Evolutionary conservation across 2,797 vertebrate species (phyloP), one percentile per base, ranked within the genome.

Genomic region (Euphonia xanthogaster): DNA sequence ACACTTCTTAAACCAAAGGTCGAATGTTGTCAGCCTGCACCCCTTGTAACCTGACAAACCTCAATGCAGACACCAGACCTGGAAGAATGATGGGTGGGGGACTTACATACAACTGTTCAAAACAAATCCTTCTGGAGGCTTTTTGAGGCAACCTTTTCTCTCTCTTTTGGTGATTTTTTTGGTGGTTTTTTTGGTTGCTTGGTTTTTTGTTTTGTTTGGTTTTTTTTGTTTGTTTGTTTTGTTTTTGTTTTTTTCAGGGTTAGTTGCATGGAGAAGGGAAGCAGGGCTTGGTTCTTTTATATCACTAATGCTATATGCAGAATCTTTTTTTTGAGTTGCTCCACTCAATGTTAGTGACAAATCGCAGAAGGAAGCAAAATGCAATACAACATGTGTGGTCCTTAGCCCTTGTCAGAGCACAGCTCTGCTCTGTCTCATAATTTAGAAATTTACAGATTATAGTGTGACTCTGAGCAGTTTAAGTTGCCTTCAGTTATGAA

Each of bases 51-150:
- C 48, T 71, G 40, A 39, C 11, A 44, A 80, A 63, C 20, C 7
- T 48, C 31, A 39, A 0, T 44, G 44, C 9, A 53, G 20, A 58
- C 15, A 37, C 16, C 27, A 61, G n/a, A n/a, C 22, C 20, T 82
- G 47, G 31, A 70, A 50, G 24, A 63, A 25, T 0, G 0, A 3
- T 3, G 5, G 7, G 12, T 27, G 18, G 4, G 12, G 27, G 2
- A 50, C 28, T 50, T 62, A 6, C 17, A 45, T 1, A 9, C 21
- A 55, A 4, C 8, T 63, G 13, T 47, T 67, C 1, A 25, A 83
- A 47, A 27, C 2, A 54, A 74, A 62, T 68, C 21, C 14, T n/a
- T 19, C 16, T 58, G 24, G 3, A 79, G 14, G 6, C 24, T 73
- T 75, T 68, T 40, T 65, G 20, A 57, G n/a, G 39, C 13, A 51